These are phyloP conservation scores for Parnassius apollo DNA, from an alignment of 2,888 invertebrate species.

Conservation along the genomic window DNA sequence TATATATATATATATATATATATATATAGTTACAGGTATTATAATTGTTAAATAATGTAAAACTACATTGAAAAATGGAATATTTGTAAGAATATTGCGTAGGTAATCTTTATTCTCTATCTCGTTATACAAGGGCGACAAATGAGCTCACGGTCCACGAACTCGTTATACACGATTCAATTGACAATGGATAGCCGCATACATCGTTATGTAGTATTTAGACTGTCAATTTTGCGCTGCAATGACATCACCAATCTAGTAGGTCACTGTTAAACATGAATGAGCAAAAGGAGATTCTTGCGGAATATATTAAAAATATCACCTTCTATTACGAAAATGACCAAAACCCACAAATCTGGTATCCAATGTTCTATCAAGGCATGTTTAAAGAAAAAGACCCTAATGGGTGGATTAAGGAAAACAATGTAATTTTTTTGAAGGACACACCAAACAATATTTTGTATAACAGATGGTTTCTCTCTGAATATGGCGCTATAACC, in stretches of 20 bases:
- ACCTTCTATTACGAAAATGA: constrained; percentile 49
- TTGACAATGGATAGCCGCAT: no score
- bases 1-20: no score
- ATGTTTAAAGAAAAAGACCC: constrained; percentile 34
- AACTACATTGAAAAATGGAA: no score
- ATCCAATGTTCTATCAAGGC: constrained; percentile 55
- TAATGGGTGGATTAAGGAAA: constrained; percentile 51
- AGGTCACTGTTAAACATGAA: constrained; percentile 38
- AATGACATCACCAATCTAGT: constrained; percentile 32
- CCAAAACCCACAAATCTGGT: constrained; percentile 48
- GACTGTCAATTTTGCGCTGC: background rate
- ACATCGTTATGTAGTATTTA: no score
- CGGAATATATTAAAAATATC: constrained; percentile 43
- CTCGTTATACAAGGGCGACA: no score
- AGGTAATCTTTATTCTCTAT: no score
- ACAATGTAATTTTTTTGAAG: constrained; percentile 50
- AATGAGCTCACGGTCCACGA: no score
- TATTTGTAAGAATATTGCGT: no score
- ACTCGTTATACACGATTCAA: no score
- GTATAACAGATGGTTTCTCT: constrained; percentile 56
- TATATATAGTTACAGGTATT: no score
- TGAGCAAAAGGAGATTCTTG: constrained; percentile 40
- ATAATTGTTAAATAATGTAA: no score
- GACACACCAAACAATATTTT: constrained; percentile 50
- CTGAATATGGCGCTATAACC: constrained; percentile 59